Evolutionary conservation across 2,113 vertebrate species (phyloP).

Genomic region (Limanda limanda): DNA sequence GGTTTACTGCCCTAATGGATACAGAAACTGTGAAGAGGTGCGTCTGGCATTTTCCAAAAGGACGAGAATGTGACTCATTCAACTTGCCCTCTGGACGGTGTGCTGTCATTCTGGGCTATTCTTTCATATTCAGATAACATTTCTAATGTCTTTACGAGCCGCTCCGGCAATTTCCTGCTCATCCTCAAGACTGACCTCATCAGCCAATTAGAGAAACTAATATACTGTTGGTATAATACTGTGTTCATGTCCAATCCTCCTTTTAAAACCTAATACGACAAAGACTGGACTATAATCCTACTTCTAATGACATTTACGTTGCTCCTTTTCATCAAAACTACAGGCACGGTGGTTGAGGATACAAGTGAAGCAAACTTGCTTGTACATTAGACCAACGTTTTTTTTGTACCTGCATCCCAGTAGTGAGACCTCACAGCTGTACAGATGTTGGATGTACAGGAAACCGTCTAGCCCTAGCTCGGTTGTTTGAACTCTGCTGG

Average conservation of each 20-base stretch:
- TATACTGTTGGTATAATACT: background rate
- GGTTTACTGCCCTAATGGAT: background rate
- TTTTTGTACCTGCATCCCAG: background rate
- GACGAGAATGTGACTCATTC: background rate
- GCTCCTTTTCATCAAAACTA: background rate
- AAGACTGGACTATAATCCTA: background rate
- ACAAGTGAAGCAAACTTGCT: background rate
- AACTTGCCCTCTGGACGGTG: background rate
- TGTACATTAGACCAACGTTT: background rate
- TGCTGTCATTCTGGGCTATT: background rate
- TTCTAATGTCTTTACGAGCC: background rate
- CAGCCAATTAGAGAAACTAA: background rate
- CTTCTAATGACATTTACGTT: background rate
- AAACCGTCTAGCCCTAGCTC: background rate
- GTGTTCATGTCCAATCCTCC: background rate
- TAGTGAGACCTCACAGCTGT: background rate
- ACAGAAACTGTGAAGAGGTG: background rate
- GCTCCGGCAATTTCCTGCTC: background rate
- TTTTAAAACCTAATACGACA: background rate
- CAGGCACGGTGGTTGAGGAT: background rate
- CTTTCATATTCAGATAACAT: background rate
- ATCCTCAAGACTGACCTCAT: background rate
- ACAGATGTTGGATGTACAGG: slow-evolving; percentile 4
- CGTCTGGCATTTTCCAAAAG: slow-evolving; percentile 15
- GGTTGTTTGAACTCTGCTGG: slow-evolving; percentile 33